phyloP scores from a whole-genome alignment of 2,797 vertebrate genomes.

The Mus caroli region DNA sequence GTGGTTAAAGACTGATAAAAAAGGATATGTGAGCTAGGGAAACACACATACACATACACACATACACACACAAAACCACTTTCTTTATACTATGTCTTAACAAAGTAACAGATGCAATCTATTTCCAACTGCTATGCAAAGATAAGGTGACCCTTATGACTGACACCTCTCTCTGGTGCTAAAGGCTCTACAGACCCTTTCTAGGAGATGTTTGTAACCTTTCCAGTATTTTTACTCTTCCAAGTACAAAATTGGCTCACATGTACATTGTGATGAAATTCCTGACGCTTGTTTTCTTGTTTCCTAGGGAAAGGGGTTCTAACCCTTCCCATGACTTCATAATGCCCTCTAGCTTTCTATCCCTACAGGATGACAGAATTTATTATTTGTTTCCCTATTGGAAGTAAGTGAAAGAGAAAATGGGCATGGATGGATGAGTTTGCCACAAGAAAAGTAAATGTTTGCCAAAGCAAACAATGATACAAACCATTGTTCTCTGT shows the following conservation, averaged over 20 bases:
- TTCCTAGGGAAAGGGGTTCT: neutral
- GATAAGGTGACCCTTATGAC: neutral
- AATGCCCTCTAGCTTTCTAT: neutral
- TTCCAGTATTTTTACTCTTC: neutral
- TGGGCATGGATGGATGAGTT: neutral
- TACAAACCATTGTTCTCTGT: neutral
- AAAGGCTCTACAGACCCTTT: neutral
- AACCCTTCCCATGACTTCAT: neutral
- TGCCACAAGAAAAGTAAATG: neutral
- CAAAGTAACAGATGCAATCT: neutral
- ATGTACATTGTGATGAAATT: neutral
- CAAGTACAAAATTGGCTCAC: neutral
- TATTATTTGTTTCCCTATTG: neutral
- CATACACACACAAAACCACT: too few relatives aligned
- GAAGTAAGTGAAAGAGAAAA: neutral
- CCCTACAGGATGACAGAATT: neutral
- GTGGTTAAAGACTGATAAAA: neutral
- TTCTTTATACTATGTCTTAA: neutral
- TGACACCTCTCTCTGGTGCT: neutral
- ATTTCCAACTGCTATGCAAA: neutral
- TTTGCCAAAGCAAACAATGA: constrained; percentile 10
- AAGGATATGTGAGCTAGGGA: neutral
- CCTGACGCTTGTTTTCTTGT: neutral
- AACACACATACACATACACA: too few relatives aligned
- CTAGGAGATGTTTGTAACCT: neutral